These are phyloP conservation scores for Sialis fuliginosa DNA, from an alignment of 2,888 invertebrate species.

Conservation along the genomic window DNA sequence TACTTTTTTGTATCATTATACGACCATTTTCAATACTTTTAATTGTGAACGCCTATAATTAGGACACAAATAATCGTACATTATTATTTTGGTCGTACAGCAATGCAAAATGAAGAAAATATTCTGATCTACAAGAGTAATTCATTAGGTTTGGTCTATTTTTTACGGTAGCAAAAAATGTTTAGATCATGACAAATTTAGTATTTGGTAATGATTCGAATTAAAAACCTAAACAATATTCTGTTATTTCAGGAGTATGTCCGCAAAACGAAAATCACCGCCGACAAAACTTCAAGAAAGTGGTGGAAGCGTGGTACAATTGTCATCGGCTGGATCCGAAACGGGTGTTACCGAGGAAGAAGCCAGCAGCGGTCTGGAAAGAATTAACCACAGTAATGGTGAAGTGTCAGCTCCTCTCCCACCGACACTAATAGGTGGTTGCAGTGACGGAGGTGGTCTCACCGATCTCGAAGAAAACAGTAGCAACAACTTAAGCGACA, in stretches of 20 bases:
- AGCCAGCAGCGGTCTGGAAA: conserved; percentile 19
- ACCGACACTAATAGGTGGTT: conserved; percentile 21
- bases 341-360: conserved; percentile 29
- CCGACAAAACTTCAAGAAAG: conserved; percentile 82
- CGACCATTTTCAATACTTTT: too few species aligned
- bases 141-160: too few species aligned
- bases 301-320: conserved; percentile 30
- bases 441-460: conserved; percentile 38
- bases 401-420: conserved; percentile 12
- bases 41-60: too few species aligned
- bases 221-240: not conserved
- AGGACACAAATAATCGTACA: too few species aligned
- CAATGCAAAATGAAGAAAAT: too few species aligned
- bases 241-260: conserved; percentile 71
- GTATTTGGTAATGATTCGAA: too few species aligned
- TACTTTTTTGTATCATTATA: too few species aligned
- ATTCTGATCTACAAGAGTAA: too few species aligned
- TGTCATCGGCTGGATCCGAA: conserved; percentile 25
- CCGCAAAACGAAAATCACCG: conserved; percentile 92
- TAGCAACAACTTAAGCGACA: conserved; percentile 38
- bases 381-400: conserved; percentile 1
- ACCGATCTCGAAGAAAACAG: conserved; percentile 35
- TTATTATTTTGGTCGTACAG: too few species aligned
- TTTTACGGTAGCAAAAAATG: too few species aligned
- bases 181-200: too few species aligned